Evolutionary conservation across 2,113 vertebrate species (phyloP).

Genomic region (Morone saxatilis): DNA sequence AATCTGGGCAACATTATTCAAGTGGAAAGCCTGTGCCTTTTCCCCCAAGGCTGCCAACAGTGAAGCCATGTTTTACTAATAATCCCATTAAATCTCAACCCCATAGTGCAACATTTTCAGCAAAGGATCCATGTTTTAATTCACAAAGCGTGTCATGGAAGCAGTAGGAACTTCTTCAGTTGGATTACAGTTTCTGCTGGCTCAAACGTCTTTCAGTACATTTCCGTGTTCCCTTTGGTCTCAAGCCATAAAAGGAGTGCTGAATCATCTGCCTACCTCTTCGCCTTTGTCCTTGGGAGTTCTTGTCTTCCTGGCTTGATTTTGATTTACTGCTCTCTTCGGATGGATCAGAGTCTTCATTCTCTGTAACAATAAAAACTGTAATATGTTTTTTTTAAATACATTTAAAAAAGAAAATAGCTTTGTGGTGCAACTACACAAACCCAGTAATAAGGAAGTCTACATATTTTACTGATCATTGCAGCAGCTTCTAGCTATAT

Average conservation of each 20-base stretch:
- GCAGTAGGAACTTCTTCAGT: background rate
- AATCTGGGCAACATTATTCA: background rate
- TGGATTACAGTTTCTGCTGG: background rate
- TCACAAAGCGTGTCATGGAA: background rate
- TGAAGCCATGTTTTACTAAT: background rate
- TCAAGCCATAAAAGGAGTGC: conserved; percentile 3
- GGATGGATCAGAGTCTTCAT: conserved; percentile 88
- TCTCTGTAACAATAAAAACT: conserved; percentile 86
- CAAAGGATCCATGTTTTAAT: background rate
- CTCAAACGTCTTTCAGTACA: background rate
- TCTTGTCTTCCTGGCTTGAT: conserved; percentile 88
- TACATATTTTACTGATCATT: background rate
- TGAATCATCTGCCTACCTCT: conserved; percentile 76
- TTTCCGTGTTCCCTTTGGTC: background rate
- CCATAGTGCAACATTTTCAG: background rate
- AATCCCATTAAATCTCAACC: background rate
- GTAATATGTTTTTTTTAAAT: conserved; percentile 22
- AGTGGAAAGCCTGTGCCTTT: background rate
- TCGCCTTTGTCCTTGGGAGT: conserved; percentile 74
- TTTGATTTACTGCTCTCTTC: conserved; percentile 91
- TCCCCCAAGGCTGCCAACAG: background rate
- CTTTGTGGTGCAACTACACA: background rate
- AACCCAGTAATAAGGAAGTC: background rate
- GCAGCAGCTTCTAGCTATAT: background rate
- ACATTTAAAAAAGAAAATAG: background rate